Conservation (phyloP, 2,113 vertebrate species). For the Castor canadensis region DNA sequence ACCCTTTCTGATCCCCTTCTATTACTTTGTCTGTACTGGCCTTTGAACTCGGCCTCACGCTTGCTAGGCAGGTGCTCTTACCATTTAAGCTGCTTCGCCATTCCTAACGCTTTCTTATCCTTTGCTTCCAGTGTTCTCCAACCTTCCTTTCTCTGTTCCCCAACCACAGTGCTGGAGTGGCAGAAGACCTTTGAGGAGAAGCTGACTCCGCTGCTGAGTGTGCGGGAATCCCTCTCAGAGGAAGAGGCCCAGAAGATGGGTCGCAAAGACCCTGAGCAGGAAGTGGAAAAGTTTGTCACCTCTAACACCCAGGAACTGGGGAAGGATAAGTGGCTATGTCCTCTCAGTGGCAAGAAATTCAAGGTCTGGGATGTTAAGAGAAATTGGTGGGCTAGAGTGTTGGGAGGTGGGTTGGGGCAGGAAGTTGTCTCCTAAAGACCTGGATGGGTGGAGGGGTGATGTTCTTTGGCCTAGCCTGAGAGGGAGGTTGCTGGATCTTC, state of each 20-base stretch:
- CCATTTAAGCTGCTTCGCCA: too few relatives aligned
- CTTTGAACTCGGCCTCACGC: too few relatives aligned
- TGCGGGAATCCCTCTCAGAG: slow-evolving; percentile 91
- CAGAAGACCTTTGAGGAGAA: slow-evolving; percentile 94
- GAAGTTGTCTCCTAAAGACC: not conserved
- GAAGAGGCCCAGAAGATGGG: slow-evolving; percentile 94
- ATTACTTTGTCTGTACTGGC: not conserved
- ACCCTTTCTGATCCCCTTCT: not conserved
- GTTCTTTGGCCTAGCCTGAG: not conserved
- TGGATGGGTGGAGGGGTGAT: not conserved
- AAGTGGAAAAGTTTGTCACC: slow-evolving; percentile 95
- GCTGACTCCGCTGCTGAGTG: slow-evolving; percentile 87
- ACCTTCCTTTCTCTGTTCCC: not conserved
- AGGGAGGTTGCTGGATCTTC: too few relatives aligned
- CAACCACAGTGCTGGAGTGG: slow-evolving; percentile 90
- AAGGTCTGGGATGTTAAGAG: slow-evolving; percentile 85
- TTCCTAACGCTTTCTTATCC: too few relatives aligned
- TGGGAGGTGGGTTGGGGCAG: not conserved
- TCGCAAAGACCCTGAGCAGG: slow-evolving; percentile 93
- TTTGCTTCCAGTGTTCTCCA: not conserved
- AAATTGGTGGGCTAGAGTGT: not conserved
- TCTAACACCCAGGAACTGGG: slow-evolving; percentile 96
- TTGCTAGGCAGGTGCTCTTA: too few relatives aligned
- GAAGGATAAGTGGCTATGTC: slow-evolving; percentile 97
- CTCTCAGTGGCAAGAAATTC: slow-evolving; percentile 96